A percentile compares a stretch with the other conserved stretches of the same genome.
phyloP scores from a whole-genome alignment of 2,797 vertebrate species.

The Syncerus caffer region DNA sequence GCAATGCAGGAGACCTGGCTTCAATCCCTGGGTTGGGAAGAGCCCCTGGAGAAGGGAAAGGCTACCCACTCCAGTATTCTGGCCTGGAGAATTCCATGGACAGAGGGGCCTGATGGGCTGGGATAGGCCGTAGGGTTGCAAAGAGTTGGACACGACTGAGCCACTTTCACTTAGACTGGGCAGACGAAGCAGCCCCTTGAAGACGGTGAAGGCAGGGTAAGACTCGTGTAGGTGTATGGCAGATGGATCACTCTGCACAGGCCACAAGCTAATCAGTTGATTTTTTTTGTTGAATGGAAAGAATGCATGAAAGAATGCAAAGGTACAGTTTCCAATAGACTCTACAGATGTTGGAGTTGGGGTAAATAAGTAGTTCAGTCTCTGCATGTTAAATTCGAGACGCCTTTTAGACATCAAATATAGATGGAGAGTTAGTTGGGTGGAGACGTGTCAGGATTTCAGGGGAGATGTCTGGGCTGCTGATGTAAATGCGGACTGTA shows the following conservation, averaged over 20 bases:
- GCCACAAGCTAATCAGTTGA: not conserved
- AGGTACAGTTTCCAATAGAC: not conserved
- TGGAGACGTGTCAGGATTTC: not conserved
- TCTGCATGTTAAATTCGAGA: not conserved
- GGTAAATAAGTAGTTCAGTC: no score
- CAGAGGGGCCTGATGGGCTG: no score
- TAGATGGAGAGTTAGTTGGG: not conserved
- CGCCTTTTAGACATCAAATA: not conserved
- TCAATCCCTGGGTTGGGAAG: not conserved
- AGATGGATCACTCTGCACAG: not conserved
- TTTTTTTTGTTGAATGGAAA: not conserved
- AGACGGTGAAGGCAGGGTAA: not conserved
- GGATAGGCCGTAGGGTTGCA: not conserved
- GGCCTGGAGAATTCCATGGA: not conserved
- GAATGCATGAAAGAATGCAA: not conserved
- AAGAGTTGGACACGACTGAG: not conserved
- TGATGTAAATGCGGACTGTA: not conserved
- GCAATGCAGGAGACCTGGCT: not conserved
- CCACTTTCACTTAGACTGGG: not conserved
- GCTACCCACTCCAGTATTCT: not conserved
- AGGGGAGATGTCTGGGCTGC: not conserved
- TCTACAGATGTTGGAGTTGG: not conserved
- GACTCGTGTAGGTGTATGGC: fast-evolving
- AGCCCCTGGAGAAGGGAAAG: not conserved
- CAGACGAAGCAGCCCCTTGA: not conserved